Conservation (phyloP, 2,113 vertebrate genomes). For the Oryzias javanicus region DNA sequence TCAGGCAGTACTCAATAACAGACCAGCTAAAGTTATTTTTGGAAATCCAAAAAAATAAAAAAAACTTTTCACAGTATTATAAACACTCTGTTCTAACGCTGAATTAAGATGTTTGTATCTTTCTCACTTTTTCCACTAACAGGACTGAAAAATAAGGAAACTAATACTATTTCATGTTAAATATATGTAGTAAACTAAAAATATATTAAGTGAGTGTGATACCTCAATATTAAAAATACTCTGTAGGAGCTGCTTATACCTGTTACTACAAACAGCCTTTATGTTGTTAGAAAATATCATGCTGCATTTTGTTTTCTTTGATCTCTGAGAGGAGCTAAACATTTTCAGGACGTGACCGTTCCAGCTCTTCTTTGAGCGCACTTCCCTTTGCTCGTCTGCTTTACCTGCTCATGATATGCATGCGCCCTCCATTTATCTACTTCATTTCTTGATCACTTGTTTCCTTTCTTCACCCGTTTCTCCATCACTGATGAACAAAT, state of each 20-base stretch:
- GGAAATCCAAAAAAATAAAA: no score
- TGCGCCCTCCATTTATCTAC: slow-evolving; percentile 6
- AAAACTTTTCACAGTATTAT: no score
- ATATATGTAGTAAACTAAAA: neutral
- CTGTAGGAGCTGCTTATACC: neutral
- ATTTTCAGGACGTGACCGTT: neutral
- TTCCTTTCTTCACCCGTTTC: slow-evolving; percentile 18
- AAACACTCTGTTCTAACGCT: no score
- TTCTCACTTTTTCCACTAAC: no score
- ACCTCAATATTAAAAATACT: neutral
- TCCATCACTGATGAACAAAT: slow-evolving; percentile 47
- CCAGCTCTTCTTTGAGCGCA: neutral
- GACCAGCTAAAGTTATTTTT: no score
- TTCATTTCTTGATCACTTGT: slow-evolving; percentile 17
- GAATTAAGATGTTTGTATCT: no score
- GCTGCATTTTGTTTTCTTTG: neutral
- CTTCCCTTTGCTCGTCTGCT: neutral
- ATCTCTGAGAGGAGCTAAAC: neutral
- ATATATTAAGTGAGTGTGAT: neutral
- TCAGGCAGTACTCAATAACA: no score
- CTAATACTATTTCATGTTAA: neutral
- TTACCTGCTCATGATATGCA: slow-evolving; percentile 20
- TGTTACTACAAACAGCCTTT: no score
- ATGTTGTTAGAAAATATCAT: neutral
- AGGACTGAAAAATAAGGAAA: no score